phyloP scores from a whole-genome alignment of 2,113 vertebrate genomes.

The Strigops habroptila region DNA sequence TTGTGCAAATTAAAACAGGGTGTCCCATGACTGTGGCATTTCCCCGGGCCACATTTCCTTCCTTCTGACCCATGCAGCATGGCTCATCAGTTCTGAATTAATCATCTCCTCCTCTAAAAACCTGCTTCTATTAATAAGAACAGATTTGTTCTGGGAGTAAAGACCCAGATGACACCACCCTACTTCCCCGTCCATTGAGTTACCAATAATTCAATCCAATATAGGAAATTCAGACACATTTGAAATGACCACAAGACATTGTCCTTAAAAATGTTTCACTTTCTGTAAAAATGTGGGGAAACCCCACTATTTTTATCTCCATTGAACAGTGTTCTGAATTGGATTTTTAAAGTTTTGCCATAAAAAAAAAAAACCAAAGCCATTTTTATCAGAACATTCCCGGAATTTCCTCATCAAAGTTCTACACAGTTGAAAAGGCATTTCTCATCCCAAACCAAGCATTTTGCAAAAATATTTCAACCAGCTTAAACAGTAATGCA shows the following conservation, averaged over 20 bases:
- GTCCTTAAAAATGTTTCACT: neutral
- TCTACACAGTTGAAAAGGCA: neutral
- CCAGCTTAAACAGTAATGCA: conserved; percentile 8
- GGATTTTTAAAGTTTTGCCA: neutral
- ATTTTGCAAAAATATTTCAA: conserved; percentile 19
- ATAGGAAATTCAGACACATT: neutral
- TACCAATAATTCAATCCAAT: neutral
- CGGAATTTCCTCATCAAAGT: conserved; percentile 6
- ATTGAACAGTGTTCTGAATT: neutral
- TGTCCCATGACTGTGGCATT: neutral
- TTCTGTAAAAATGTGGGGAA: neutral
- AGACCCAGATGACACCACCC: neutral
- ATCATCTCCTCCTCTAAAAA: neutral
- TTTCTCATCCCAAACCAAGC: conserved; percentile 13
- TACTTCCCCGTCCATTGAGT: neutral
- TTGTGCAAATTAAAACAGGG: neutral
- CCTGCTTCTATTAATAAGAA: neutral
- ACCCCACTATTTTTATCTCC: neutral
- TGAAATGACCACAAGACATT: neutral
- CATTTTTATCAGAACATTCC: neutral
- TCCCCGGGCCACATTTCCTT: neutral
- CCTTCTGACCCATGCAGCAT: neutral
- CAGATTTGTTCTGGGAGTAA: neutral
- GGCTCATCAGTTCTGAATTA: neutral
- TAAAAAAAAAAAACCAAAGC: neutral